Conservation (phyloP, 2,113 vertebrate species). For the Rhinolophus ferrumequinum region DNA sequence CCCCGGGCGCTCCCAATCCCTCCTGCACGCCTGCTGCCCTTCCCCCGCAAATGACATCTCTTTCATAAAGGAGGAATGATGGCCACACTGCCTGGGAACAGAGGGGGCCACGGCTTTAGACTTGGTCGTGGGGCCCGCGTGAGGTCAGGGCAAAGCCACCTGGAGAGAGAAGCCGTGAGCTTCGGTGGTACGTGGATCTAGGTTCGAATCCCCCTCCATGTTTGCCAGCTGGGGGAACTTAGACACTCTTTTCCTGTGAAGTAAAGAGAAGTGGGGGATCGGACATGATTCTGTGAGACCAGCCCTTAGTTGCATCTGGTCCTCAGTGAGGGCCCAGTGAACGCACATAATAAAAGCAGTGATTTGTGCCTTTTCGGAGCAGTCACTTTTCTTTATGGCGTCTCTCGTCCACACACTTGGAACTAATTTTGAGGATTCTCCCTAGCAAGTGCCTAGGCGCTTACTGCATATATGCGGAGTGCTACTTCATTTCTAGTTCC, state of each 20-base stretch:
- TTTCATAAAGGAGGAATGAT: no score
- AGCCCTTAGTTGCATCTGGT: background rate
- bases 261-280: no score
- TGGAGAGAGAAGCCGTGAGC: background rate
- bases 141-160: background rate
- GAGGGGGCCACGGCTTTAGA: background rate
- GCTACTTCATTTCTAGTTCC: fast-evolving
- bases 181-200: no score
- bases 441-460: background rate
- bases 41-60: background rate
- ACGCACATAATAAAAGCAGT: background rate
- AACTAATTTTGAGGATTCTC: background rate
- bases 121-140: fast-evolving
- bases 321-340: fast-evolving
- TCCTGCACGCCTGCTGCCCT: fast-evolving
- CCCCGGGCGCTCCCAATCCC: fast-evolving
- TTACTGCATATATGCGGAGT: fast-evolving
- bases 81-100: fast-evolving
- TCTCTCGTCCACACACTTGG: background rate
- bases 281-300: fast-evolving
- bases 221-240: background rate
- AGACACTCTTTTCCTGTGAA: background rate
- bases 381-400: background rate
- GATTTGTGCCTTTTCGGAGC: background rate
- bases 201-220: background rate